Conservation (phyloP, 2,888 invertebrate species). For the Candidula unifasciata region DNA sequence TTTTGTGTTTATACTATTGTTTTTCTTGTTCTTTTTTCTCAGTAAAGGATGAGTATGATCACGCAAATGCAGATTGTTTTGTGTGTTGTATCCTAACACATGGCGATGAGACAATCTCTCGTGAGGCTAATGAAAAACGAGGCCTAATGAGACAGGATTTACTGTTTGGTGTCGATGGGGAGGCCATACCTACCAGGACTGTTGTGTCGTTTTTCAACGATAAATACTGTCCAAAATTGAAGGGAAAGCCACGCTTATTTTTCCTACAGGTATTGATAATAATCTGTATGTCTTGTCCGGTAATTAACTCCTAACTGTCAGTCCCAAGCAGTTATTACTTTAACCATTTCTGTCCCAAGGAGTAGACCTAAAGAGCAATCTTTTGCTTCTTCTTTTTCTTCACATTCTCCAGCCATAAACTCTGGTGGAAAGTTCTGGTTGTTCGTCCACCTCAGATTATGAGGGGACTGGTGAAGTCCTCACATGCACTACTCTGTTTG, state of each 20-base stretch:
- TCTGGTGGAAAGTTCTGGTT: too few relatives aligned
- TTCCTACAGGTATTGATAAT: constrained; percentile 82
- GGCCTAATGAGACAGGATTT: constrained; percentile 70
- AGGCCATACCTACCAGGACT: constrained; percentile 55
- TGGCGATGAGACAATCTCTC: constrained; percentile 85
- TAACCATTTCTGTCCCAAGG: too few relatives aligned
- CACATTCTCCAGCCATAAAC: too few relatives aligned
- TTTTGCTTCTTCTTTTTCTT: too few relatives aligned
- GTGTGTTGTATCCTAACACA: constrained; percentile 90
- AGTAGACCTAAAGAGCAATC: too few relatives aligned
- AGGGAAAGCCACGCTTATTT: constrained; percentile 89
- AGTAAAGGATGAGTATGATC: constrained; percentile 80
- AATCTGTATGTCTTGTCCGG: neutral
- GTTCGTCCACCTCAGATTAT: too few relatives aligned
- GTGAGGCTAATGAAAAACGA: neutral
- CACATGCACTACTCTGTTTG: too few relatives aligned
- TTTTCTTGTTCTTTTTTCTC: neutral
- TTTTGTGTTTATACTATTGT: too few relatives aligned
- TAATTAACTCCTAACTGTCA: too few relatives aligned
- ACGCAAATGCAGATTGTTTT: constrained; percentile 89
- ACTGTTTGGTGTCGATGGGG: constrained; percentile 61
- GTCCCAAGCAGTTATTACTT: too few relatives aligned
- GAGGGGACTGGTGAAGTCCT: too few relatives aligned
- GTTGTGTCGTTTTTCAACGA: constrained; percentile 82
- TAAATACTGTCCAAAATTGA: constrained; percentile 87